These are phyloP conservation scores for Troides oblongomaculatus DNA, from an alignment of 2,888 invertebrate species.

Conservation along the genomic window DNA sequence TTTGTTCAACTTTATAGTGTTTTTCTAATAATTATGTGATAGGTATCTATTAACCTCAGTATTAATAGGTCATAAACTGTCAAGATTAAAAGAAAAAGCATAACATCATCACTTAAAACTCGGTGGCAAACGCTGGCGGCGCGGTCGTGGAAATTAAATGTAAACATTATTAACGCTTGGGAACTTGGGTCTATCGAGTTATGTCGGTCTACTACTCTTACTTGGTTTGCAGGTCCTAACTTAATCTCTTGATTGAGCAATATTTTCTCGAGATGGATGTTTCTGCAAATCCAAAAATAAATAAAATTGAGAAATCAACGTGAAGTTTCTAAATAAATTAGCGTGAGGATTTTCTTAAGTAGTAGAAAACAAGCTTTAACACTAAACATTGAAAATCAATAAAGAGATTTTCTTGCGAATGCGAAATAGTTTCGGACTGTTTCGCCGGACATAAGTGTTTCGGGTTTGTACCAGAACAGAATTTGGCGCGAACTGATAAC, in stretches of 20 bases:
- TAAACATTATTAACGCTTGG: slow-evolving; percentile 9
- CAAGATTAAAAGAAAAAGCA: background rate
- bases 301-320: background rate
- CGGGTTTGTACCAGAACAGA: too few species aligned
- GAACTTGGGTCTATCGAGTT: background rate
- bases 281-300: background rate
- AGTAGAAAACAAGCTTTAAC: background rate
- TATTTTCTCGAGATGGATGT: background rate
- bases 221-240: background rate
- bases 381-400: too few species aligned
- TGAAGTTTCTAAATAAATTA: background rate
- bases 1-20: too few species aligned
- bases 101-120: background rate
- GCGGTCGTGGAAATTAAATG: background rate
- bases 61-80: background rate
- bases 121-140: background rate
- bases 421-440: too few species aligned
- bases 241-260: background rate
- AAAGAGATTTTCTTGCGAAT: too few species aligned
- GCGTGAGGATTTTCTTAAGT: background rate
- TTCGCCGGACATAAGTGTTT: too few species aligned
- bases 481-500: too few species aligned
- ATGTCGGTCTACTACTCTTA: background rate
- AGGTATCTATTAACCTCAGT: background rate
- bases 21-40: background rate